Evolutionary conservation across 2,888 invertebrate species (phyloP), one percentile per base, ranked within the genome.

Genomic region (Drosophila bunnanda): DNA sequence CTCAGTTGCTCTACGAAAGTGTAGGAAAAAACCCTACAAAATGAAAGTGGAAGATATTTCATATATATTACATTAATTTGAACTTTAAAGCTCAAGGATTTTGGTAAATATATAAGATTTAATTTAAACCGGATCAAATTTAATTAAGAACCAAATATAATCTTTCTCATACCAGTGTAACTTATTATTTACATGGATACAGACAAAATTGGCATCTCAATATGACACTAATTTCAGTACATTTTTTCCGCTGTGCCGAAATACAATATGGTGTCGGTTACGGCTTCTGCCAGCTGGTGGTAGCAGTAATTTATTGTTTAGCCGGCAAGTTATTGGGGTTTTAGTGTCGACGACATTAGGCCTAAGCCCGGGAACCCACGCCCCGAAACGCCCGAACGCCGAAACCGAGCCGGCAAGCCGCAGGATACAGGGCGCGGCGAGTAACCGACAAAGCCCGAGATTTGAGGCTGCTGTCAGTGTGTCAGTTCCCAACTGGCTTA

Each of bases 281-380:
- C 58, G 74, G 77, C 39, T 73, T 54, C 52, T 57, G 59, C 50
- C 73, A 56, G 67, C 67, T 67, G 67, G 36, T 56, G 66, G 56
- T 50, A 58, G 52, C 36, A 78, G 80, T 80, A 80, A 80, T 82
- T 82, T 80, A 82, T 82, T 76, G 80, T 78, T 80, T 80, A 75
- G 78, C 77, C 75, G 68, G 72, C 82, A 81, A 83, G 79, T 79
- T 82, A 83, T 83, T 79, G 79, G 73, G 78, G 77, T 75, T 83
- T 83, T 81, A 79, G 81, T 81, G 83, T 81, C 77, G 81, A 77
- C 83, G 81, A 81, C 77, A 81, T 83, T 83, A 67, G 53, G 75
- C 65, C 58, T 72, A 76, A 81, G 79, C 81, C 70, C 48, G 64
- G 61, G 70, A 66, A 67, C 72, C 77, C 70, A 62, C 36, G 64